Percentiles rank a stretch among this genome's conserved stretches.
Conservation (phyloP, 2,888 invertebrate species). For the Acleris laterana region DNA sequence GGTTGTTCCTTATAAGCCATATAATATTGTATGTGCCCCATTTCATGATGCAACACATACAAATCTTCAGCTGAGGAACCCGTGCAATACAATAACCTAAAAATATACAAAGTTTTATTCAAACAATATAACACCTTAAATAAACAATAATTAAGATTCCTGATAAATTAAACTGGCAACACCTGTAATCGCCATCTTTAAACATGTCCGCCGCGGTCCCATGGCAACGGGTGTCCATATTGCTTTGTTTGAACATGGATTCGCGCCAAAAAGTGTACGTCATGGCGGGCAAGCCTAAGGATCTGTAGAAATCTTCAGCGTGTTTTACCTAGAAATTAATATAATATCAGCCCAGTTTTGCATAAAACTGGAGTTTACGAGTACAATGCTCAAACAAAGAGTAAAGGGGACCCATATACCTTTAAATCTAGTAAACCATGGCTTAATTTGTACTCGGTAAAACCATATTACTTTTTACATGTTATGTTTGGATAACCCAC, state of each 20-base stretch:
- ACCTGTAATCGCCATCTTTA: constrained; percentile 87
- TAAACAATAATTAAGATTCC: neutral
- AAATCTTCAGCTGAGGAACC: constrained; percentile 85
- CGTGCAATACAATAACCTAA: constrained; percentile 87
- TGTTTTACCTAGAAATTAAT: constrained; percentile 66
- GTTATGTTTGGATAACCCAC: too few species aligned
- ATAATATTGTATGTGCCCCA: constrained; percentile 90
- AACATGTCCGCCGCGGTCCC: constrained; percentile 91
- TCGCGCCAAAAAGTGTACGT: constrained; percentile 86
- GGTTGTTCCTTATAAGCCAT: constrained; percentile 88
- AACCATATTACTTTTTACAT: too few species aligned
- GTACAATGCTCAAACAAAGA: too few species aligned
- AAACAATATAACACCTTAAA: neutral
- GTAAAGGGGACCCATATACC: too few species aligned
- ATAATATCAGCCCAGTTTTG: neutral
- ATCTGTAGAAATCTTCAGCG: constrained; percentile 88
- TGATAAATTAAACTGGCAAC: constrained; percentile 29
- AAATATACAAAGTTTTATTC: constrained; percentile 38
- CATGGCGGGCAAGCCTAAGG: constrained; percentile 86
- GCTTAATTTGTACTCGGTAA: too few species aligned
- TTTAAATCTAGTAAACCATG: too few species aligned
- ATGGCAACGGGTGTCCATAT: constrained; percentile 82
- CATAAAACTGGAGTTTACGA: too few species aligned
- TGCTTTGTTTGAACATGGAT: constrained; percentile 74
- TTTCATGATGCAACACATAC: constrained; percentile 88